phyloP scores from a whole-genome alignment of 1,140 invertebrate species.

The Trichoplusia ni region DNA sequence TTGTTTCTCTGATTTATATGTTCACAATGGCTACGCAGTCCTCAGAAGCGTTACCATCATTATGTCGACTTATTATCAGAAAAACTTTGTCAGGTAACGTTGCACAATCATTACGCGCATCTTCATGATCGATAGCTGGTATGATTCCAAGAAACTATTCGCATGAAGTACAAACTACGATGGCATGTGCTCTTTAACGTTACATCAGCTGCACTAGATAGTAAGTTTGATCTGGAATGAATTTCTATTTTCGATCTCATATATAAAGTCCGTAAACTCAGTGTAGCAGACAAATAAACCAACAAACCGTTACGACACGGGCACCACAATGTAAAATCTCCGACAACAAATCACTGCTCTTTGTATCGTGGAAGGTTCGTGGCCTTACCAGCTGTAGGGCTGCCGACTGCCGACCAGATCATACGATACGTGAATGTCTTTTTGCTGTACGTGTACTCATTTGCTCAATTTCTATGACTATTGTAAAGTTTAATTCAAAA shows the following conservation, averaged over 20 bases:
- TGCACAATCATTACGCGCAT: no score
- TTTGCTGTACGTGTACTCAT: background rate
- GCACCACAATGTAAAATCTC: slow-evolving; percentile 35
- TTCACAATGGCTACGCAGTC: slow-evolving; percentile 17
- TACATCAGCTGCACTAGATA: background rate
- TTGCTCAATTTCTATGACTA: background rate
- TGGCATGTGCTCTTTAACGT: no score
- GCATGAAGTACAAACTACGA: no score
- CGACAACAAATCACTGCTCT: slow-evolving; percentile 36
- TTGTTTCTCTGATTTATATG: slow-evolving; percentile 23
- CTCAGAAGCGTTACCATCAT: background rate
- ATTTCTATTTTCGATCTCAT: slow-evolving; percentile 12
- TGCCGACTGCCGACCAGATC: background rate
- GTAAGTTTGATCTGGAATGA: background rate
- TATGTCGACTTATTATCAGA: slow-evolving; percentile 10
- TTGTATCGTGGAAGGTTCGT: slow-evolving; percentile 25
- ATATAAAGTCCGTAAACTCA: background rate
- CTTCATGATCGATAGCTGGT: background rate
- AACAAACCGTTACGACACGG: slow-evolving; percentile 40
- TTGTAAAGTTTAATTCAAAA: background rate
- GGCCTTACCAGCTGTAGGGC: slow-evolving; percentile 2
- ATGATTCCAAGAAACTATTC: background rate
- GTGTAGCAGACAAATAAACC: slow-evolving; percentile 25
- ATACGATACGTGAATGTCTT: background rate
- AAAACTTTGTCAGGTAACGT: no score